phyloP scores from a whole-genome alignment of 1,140 invertebrate genomes.

The Aphelenchoides besseyi region DNA sequence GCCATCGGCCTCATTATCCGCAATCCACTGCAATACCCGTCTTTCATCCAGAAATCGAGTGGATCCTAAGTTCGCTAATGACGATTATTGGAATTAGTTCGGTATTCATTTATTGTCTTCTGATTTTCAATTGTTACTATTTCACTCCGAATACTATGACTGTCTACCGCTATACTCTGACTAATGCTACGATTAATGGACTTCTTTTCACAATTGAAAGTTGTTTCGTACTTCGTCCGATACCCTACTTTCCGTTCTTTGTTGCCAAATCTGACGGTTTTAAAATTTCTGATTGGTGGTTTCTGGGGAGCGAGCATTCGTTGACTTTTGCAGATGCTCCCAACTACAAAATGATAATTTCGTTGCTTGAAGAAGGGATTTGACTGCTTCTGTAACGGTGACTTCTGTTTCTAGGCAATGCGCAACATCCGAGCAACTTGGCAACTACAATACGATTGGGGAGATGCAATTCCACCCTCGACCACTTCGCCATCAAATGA shows the following conservation, averaged over 20 bases:
- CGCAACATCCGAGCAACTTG: too few relatives aligned
- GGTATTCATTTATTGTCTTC: neutral
- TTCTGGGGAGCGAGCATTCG: conserved; percentile 1
- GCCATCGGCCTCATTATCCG: neutral
- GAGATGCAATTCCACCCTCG: too few relatives aligned
- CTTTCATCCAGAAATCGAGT: neutral
- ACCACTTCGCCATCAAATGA: too few relatives aligned
- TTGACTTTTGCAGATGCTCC: neutral
- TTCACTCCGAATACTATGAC: neutral
- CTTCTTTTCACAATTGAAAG: neutral
- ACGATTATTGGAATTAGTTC: neutral
- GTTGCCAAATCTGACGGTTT: neutral
- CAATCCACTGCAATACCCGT: neutral
- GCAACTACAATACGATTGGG: too few relatives aligned
- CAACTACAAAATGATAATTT: too few relatives aligned
- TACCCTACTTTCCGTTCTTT: conserved; percentile 7
- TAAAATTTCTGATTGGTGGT: neutral
- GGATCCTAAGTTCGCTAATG: neutral
- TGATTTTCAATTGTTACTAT: neutral
- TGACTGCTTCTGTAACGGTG: too few relatives aligned
- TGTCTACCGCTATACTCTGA: neutral
- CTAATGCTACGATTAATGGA: neutral
- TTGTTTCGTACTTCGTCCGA: conserved; percentile 2
- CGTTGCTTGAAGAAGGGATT: too few relatives aligned
- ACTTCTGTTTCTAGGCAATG: too few relatives aligned